A percentile compares a stretch with the other conserved stretches of the same genome.
Conservation (phyloP, 2,888 invertebrate genomes). For the Phlogophora meticulosa region DNA sequence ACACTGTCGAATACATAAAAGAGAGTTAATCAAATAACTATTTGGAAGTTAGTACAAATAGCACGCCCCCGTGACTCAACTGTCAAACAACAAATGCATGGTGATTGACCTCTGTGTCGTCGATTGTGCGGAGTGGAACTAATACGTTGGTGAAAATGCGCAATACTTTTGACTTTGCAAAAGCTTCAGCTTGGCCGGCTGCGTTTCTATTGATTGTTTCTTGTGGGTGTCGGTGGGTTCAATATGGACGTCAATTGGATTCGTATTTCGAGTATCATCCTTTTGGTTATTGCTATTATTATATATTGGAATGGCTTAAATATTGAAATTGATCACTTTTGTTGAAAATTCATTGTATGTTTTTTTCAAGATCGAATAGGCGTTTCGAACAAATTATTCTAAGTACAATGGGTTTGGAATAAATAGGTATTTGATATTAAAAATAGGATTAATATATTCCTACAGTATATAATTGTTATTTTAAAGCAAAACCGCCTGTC, state of each 20-base stretch:
- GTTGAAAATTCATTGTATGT: background rate
- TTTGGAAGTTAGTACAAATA: constrained; percentile 81
- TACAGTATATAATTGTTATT: no score
- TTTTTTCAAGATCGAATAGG: no score
- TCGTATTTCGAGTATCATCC: constrained; percentile 41
- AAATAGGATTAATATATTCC: no score
- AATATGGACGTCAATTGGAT: constrained; percentile 49
- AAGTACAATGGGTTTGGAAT: no score
- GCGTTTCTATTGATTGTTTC: constrained; percentile 60
- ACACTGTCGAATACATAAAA: constrained; percentile 79
- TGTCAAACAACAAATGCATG: constrained; percentile 84
- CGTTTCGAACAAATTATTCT: no score
- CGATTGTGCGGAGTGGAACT: constrained; percentile 75
- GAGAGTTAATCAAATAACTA: constrained; percentile 90
- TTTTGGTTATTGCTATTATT: constrained; percentile 9
- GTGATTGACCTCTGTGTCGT: constrained; percentile 83
- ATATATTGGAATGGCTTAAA: background rate
- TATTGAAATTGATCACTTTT: background rate
- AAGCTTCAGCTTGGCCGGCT: constrained; percentile 83
- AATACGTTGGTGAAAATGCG: constrained; percentile 84
- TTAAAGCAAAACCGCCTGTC: no score
- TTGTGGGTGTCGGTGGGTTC: constrained; percentile 9
- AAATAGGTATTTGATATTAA: no score
- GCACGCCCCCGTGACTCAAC: constrained; percentile 82
- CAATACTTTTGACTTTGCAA: constrained; percentile 77